Percentiles rank a stretch among this genome's conserved stretches.
Conservation (phyloP, 2,888 invertebrate genomes). For the Deroplatys truncata region DNA sequence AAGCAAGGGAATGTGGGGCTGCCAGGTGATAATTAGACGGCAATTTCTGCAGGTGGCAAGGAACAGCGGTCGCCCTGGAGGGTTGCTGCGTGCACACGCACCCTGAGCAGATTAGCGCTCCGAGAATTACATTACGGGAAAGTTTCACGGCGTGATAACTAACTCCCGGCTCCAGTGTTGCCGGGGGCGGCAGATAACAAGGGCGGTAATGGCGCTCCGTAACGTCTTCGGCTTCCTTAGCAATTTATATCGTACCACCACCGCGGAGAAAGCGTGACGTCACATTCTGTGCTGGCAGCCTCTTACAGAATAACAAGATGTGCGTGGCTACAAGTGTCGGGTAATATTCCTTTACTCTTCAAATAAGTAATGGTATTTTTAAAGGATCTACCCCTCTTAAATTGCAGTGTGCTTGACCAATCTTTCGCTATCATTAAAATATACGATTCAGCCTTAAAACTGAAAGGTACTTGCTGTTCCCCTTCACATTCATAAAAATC, state of each 20-base stretch:
- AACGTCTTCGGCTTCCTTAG: conserved; percentile 12
- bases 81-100: background rate
- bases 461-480: no score
- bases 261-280: background rate
- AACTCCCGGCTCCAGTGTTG: background rate
- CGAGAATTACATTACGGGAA: background rate
- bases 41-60: background rate
- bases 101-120: background rate
- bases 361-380: no score
- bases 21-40: background rate
- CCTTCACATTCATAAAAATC: no score
- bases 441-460: no score
- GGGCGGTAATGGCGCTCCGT: background rate
- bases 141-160: conserved; percentile 10
- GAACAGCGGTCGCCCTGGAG: background rate
- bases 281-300: background rate
- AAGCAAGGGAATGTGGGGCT: background rate
- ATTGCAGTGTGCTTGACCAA: no score
- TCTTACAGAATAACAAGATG: no score
- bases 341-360: no score
- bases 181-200: conserved; percentile 14
- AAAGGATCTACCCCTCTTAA: no score
- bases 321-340: no score
- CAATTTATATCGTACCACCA: conserved; percentile 2
- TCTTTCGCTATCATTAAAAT: no score